These are phyloP conservation scores for Drosophila asahinai DNA, from an alignment of 1,140 invertebrate genomes.

Conservation along the genomic window DNA sequence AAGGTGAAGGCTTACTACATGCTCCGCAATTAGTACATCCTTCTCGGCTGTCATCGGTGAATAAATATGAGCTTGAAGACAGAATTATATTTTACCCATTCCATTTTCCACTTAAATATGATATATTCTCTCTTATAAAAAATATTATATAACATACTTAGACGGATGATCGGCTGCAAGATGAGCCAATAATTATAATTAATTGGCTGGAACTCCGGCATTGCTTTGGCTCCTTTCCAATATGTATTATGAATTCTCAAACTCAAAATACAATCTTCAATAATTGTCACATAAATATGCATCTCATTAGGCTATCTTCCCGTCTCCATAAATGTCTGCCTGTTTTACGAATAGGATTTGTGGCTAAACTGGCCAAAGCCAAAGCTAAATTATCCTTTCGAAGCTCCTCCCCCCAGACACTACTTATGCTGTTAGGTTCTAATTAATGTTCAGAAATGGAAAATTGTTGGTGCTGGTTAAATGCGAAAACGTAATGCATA, in stretches of 20 bases:
- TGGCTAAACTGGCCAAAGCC: slow-evolving; percentile 33
- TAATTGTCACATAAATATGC: slow-evolving; percentile 53
- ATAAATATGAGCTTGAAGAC: slow-evolving; percentile 18
- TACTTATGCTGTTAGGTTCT: slow-evolving; percentile 34
- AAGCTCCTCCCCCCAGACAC: slow-evolving; percentile 7
- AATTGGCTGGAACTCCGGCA: neutral
- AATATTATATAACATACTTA: too few species aligned
- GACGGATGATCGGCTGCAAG: too few species aligned
- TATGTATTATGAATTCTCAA: slow-evolving; percentile 6
- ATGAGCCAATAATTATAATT: too few species aligned
- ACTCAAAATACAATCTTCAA: slow-evolving; percentile 21
- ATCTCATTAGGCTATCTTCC: slow-evolving; percentile 38
- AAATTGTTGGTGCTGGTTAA: slow-evolving; percentile 52
- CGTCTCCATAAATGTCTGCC: slow-evolving; percentile 22
- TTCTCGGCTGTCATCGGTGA: slow-evolving; percentile 15
- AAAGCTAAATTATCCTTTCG: slow-evolving; percentile 17
- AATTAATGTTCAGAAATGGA: slow-evolving; percentile 62
- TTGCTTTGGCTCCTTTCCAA: neutral
- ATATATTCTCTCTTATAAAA: too few species aligned
- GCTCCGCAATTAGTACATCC: slow-evolving; percentile 26
- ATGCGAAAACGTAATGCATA: slow-evolving; percentile 37
- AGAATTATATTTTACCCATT: neutral
- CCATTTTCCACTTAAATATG: too few species aligned
- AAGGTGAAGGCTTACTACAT: slow-evolving; percentile 1
- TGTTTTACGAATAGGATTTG: slow-evolving; percentile 58